A percentile compares a stretch with the other conserved stretches of the same genome.
These are phyloP conservation scores for Bufotes viridis DNA, from an alignment of 2,797 vertebrate species.

Conservation along the genomic window DNA sequence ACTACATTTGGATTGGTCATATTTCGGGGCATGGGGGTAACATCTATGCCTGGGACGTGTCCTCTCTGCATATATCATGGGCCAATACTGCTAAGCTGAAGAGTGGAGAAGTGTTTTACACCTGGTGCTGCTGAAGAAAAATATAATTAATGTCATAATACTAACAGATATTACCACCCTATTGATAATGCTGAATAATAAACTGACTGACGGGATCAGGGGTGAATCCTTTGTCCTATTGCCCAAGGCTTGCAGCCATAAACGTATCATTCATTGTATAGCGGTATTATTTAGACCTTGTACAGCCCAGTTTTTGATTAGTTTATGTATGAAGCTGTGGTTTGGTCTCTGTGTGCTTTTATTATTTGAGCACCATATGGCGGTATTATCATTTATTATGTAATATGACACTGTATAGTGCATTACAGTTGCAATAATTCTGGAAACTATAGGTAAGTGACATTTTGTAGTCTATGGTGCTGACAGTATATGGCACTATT, in stretches of 20 bases:
- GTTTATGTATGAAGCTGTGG: background rate
- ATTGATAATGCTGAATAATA: no score
- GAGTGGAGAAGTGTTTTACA: background rate
- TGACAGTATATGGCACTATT: background rate
- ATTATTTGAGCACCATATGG: background rate
- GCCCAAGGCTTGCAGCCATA: no score
- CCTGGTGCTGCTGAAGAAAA: background rate
- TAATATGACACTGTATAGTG: background rate
- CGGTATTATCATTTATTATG: background rate
- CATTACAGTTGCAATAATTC: background rate
- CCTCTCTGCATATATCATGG: no score
- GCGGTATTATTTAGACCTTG: background rate
- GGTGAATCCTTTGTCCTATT: no score
- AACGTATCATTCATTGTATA: background rate
- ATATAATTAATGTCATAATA: no score
- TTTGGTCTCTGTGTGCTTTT: background rate
- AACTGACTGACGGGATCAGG: no score
- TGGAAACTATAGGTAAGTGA: background rate
- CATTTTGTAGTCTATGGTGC: no score
- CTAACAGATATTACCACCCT: no score
- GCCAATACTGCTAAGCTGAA: background rate
- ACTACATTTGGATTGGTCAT: no score
- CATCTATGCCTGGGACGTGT: no score
- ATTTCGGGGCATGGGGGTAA: no score
- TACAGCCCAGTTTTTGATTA: background rate